Base-by-base conservation (phyloP, 2,113 vertebrate genomes). In the Astatotilapia flaviijosephi region DNA sequence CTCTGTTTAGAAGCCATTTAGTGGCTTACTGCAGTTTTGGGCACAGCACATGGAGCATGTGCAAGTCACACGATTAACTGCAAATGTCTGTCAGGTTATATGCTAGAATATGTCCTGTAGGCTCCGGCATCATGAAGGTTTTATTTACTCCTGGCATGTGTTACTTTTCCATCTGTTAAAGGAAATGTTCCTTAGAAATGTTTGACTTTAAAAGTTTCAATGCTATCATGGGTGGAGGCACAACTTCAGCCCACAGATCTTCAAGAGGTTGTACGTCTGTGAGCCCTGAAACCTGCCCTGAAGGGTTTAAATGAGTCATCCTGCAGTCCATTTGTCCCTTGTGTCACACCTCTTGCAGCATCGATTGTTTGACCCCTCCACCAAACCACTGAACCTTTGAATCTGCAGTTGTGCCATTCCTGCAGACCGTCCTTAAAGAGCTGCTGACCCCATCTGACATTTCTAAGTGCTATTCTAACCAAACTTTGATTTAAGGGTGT, bases 371-470 rank as follows among this genome's bases (percentile, higher is more conserved):
- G 79, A 85, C 83, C 83, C 13, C 49, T 83, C 23, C 68, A 87
- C 15, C n/a, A 45, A 83, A 65, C 80, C 58, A 28, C 7, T 77
- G 19, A 80, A 68, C 45, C 65, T 84, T 56, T 91, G 86, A 88
- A 89, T 92, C 84, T 60, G 90, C 91, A 86, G 31, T 42, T 85
- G 10, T 83, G 35, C 42, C 26, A 33, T 79, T 91, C 40, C 87
- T 89, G 86, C 84, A 65, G 60, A 91, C 3, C 47, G 37, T 77
- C 83, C 80, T 91, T 85, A 91, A 90, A 77, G 90, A 92, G 88
- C 62, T 37, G 89, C 93, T 90, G 90, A 92, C 88, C 73, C 51
- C 82, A 83, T 54, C 79, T 91, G 90, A 86, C 86, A 90, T 88
- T 91, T 93, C 51, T 70, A 84, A 87, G 62, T 56, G 77, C 26